phyloP scores from a whole-genome alignment of 2,113 vertebrate species.

The Gopherus evgoodei region DNA sequence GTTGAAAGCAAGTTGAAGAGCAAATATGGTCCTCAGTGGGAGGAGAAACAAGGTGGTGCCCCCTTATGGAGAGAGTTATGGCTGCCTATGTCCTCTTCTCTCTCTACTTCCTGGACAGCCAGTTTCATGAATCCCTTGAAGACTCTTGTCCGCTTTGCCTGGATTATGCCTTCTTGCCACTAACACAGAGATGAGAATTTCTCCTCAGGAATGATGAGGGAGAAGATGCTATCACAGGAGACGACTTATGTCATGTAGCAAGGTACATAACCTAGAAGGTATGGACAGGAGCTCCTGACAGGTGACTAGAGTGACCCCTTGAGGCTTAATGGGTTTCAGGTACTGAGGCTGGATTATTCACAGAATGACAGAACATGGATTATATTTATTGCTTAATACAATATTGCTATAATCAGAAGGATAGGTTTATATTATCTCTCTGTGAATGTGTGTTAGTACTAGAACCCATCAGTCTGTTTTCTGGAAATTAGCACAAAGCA shows the following conservation, averaged over 20 bases:
- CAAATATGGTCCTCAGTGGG: not conserved
- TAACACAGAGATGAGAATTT: not conserved
- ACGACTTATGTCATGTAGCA: not conserved
- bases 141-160: not conserved
- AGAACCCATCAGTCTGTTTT: not conserved
- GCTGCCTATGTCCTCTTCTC: not conserved
- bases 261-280: not conserved
- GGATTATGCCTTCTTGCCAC: not conserved
- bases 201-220: not conserved
- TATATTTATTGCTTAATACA: not conserved
- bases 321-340: not conserved
- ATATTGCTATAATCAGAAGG: not conserved
- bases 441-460: not conserved
- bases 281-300: not conserved
- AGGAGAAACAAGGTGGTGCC: not conserved
- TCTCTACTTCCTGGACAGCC: not conserved
- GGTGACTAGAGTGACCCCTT: not conserved
- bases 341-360: not conserved
- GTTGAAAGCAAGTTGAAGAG: not conserved
- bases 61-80: not conserved
- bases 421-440: not conserved
- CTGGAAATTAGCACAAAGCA: not conserved
- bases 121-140: not conserved
- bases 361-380: not conserved
- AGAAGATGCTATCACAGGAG: not conserved